A percentile compares a stretch with the other conserved stretches of the same genome.
phyloP scores from a whole-genome alignment of 2,888 invertebrate species.

The Eugnorisma glareosa region DNA sequence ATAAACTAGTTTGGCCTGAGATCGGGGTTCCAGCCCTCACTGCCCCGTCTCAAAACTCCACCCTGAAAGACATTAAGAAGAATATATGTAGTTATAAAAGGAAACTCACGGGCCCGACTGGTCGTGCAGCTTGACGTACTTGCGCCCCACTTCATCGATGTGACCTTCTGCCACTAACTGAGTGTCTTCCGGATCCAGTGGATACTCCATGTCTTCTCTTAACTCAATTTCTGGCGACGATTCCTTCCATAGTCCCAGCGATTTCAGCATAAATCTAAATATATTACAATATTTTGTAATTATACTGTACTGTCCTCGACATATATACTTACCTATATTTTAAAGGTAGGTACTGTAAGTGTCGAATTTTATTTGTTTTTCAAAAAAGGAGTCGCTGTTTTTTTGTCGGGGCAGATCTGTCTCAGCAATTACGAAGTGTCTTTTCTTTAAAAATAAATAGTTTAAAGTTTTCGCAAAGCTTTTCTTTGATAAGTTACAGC shows the following conservation, averaged over 20 bases:
- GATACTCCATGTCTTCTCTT: conserved; percentile 84
- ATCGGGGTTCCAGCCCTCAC: background rate
- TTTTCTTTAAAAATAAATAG: no score
- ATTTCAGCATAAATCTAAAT: conserved; percentile 96
- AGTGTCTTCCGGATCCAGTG: conserved; percentile 79
- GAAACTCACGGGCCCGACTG: conserved; percentile 83
- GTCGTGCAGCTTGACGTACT: conserved; percentile 82
- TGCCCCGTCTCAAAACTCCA: background rate
- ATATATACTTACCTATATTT: no score
- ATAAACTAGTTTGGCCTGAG: background rate
- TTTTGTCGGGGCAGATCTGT: no score
- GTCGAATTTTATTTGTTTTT: no score
- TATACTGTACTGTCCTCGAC: background rate
- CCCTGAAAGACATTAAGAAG: background rate
- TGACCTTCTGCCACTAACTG: conserved; percentile 81
- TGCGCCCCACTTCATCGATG: conserved; percentile 80
- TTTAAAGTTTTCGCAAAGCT: no score
- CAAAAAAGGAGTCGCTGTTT: no score
- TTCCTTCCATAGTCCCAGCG: conserved; percentile 96
- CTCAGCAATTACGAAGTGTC: no score
- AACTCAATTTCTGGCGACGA: conserved; percentile 84
- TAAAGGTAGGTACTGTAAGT: no score
- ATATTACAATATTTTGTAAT: background rate
- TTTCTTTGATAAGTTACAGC: no score
- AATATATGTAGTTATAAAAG: conserved; percentile 27